Percentiles rank a stretch among this genome's conserved stretches.
phyloP scores from a whole-genome alignment of 1,140 invertebrate genomes.

The Oryctes rhinoceros region DNA sequence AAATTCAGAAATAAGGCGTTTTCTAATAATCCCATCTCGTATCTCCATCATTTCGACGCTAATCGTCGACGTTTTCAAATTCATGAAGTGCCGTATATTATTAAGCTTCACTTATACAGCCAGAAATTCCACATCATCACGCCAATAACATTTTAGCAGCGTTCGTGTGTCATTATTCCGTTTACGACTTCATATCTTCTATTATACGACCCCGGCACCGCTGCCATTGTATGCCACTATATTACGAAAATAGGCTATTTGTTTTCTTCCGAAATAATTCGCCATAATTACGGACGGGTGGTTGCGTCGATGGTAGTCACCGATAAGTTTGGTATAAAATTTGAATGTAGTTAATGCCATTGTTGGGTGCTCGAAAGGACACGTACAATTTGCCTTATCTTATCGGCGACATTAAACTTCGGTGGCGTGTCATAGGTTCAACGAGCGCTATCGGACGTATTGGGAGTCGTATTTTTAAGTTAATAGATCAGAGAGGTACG shows the following conservation, averaged over 20 bases:
- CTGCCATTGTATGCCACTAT: neutral
- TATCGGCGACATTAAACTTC: slow-evolving; percentile 3
- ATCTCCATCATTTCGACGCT: too few relatives aligned
- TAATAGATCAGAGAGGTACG: neutral
- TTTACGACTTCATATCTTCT: slow-evolving; percentile 14
- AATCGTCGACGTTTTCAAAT: too few relatives aligned
- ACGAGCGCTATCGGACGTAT: neutral
- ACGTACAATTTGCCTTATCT: neutral
- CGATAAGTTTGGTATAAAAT: slow-evolving; percentile 5
- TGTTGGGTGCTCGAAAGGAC: neutral
- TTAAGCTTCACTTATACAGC: too few relatives aligned
- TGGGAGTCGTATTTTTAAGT: neutral
- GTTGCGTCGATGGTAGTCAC: neutral
- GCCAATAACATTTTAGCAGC: neutral
- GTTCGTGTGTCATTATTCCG: neutral
- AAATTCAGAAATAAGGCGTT: too few relatives aligned
- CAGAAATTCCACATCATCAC: neutral
- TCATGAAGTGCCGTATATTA: too few relatives aligned
- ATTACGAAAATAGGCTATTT: neutral
- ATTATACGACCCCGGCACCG: neutral
- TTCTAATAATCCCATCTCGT: too few relatives aligned
- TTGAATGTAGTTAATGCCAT: slow-evolving; percentile 13
- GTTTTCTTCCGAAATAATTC: neutral
- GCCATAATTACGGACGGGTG: neutral
- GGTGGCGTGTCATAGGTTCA: neutral